Evolutionary conservation across 2,113 vertebrate species (phyloP).

Genomic region (Tachysurus vachellii): DNA sequence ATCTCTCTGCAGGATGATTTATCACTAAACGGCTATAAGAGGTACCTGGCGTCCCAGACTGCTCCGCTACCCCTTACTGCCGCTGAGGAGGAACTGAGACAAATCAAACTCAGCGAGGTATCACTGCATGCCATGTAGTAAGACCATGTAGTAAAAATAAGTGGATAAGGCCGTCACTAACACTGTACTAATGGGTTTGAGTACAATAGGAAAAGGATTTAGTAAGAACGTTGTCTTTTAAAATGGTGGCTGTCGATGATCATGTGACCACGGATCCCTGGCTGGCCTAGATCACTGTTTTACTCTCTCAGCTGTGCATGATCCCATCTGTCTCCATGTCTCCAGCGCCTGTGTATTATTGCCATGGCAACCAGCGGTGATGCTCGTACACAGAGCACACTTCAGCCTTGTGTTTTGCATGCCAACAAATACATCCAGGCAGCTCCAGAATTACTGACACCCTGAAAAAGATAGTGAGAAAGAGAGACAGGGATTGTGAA

Average conservation of each 20-base stretch:
- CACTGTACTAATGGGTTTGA: not conserved
- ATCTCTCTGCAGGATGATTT: conserved; percentile 80
- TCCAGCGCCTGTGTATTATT: not conserved
- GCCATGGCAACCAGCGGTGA: conserved; percentile 6
- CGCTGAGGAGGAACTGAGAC: conserved; percentile 85
- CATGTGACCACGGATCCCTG: conserved; percentile 22
- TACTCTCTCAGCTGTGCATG: not conserved
- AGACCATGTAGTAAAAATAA: not conserved
- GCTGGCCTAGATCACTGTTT: conserved; percentile 9
- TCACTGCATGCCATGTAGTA: not conserved
- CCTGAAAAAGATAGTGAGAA: not conserved
- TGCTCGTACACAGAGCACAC: not conserved
- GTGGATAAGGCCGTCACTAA: not conserved
- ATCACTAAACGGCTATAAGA: conserved; percentile 83
- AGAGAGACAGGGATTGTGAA: not conserved
- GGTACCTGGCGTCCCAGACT: conserved; percentile 77
- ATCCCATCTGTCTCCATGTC: conserved; percentile 27
- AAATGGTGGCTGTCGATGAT: not conserved
- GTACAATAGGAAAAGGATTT: not conserved
- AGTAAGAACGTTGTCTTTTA: not conserved
- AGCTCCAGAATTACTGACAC: not conserved
- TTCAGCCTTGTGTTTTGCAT: not conserved
- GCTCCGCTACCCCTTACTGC: conserved; percentile 83
- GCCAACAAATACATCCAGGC: not conserved
- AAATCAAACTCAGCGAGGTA: conserved; percentile 89